Evolutionary conservation across 2,113 vertebrate genomes (phyloP).

Genomic region (Jaculus jaculus): DNA sequence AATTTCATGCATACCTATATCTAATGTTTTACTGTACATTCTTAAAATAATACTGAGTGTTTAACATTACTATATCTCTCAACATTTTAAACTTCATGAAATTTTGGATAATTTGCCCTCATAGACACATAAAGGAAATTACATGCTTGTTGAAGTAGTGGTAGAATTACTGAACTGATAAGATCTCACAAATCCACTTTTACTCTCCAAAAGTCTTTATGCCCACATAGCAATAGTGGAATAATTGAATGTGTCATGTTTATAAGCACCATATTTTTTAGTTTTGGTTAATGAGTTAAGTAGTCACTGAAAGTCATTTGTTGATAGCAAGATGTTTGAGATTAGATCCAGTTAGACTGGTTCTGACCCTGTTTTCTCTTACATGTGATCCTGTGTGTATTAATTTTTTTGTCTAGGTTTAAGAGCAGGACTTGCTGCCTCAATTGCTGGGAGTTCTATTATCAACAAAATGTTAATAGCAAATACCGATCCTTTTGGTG

Average conservation of each 20-base stretch:
- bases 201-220: background rate
- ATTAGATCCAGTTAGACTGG: background rate
- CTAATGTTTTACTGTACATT: constrained; percentile 23
- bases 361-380: constrained; percentile 28
- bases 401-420: constrained; percentile 86
- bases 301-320: background rate
- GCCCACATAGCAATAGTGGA: background rate
- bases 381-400: background rate
- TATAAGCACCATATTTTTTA: background rate
- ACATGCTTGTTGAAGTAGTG: background rate
- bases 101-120: constrained; percentile 13
- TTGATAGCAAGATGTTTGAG: background rate
- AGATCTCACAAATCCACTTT: background rate
- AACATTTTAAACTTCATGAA: background rate
- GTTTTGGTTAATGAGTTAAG: constrained; percentile 15
- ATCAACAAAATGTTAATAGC: constrained; percentile 99
- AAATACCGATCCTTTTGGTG: constrained; percentile 97
- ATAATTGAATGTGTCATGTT: background rate
- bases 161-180: background rate
- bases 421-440: constrained; percentile 96
- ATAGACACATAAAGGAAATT: constrained; percentile 5
- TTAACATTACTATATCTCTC: background rate
- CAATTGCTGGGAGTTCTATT: constrained; percentile 98
- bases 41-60: background rate
- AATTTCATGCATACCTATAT: background rate